Conservation (phyloP, 2,797 vertebrate genomes). For the Enteromius afrohamiltoni region DNA sequence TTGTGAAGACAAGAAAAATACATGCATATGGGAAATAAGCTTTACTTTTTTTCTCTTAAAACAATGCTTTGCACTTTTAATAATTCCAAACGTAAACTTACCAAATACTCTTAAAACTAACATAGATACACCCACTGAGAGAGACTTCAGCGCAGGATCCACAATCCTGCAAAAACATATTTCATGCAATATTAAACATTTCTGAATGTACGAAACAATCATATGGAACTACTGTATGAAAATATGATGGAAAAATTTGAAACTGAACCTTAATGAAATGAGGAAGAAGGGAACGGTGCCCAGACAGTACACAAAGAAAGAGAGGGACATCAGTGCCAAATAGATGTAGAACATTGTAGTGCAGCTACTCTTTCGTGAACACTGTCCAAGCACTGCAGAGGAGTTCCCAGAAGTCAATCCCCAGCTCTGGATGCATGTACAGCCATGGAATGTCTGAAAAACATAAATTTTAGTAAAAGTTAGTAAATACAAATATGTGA, state of each 20-base stretch:
- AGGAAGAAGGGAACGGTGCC: conserved; percentile 77
- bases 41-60: background rate
- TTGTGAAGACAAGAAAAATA: background rate
- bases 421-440: conserved; percentile 80
- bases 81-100: conserved; percentile 6
- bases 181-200: background rate
- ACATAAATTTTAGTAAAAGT: conserved; percentile 29
- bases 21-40: background rate
- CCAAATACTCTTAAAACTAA: conserved; percentile 39
- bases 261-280: conserved; percentile 80
- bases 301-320: conserved; percentile 75
- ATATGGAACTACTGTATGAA: background rate
- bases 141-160: conserved; percentile 77
- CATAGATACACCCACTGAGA: conserved; percentile 53
- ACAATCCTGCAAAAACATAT: conserved; percentile 69
- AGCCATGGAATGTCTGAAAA: conserved; percentile 85
- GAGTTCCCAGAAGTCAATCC: conserved; percentile 67
- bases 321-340: conserved; percentile 74
- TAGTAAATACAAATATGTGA: background rate
- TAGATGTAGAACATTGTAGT: conserved; percentile 82
- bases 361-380: conserved; percentile 77
- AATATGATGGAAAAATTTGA: background rate
- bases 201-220: background rate
- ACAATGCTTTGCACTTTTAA: background rate
- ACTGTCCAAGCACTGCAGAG: conserved; percentile 82